phyloP scores from a whole-genome alignment of 1,140 invertebrate species.

The Aradophagus sp. region DNA sequence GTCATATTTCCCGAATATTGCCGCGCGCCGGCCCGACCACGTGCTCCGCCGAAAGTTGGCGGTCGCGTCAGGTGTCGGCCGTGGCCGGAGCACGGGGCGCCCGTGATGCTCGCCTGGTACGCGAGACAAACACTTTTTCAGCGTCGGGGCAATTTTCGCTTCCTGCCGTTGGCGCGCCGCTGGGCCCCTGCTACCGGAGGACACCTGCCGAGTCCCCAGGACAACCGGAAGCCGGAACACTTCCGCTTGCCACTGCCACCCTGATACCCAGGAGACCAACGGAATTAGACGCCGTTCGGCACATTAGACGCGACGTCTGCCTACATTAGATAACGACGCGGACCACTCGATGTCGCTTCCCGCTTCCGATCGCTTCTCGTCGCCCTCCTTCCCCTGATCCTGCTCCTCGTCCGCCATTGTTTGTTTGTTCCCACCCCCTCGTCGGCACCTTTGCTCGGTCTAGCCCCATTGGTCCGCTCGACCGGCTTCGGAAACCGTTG shows the following conservation, averaged over 20 bases:
- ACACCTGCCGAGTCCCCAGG: slow-evolving; percentile 65
- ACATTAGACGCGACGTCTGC: slow-evolving; percentile 32
- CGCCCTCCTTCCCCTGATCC: not conserved
- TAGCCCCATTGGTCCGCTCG: not conserved
- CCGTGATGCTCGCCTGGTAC: slow-evolving; percentile 54
- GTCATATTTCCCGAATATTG: slow-evolving; percentile 54
- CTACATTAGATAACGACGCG: slow-evolving; percentile 34
- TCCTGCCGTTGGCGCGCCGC: slow-evolving; percentile 41
- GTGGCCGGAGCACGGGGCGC: slow-evolving; percentile 3
- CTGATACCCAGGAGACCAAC: slow-evolving; percentile 60
- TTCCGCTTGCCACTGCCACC: slow-evolving; percentile 57
- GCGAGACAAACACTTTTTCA: slow-evolving; percentile 60
- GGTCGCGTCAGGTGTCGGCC: slow-evolving; percentile 11
- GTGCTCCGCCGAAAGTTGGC: slow-evolving; percentile 20
- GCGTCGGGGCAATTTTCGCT: slow-evolving; percentile 53
- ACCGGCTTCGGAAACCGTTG: too few relatives aligned
- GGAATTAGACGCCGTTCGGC: slow-evolving; percentile 53
- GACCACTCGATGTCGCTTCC: not conserved
- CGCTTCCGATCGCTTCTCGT: not conserved
- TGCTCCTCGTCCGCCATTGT: not conserved
- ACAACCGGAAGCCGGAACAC: slow-evolving; percentile 34
- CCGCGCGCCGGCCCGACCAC: slow-evolving; percentile 25
- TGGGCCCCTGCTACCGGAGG: slow-evolving; percentile 62
- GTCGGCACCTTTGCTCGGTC: too few relatives aligned
- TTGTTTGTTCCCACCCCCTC: not conserved